Evolutionary conservation across 2,113 vertebrate species (phyloP), one percentile per base, ranked within the genome.

Genomic region (Emberiza fucata): DNA sequence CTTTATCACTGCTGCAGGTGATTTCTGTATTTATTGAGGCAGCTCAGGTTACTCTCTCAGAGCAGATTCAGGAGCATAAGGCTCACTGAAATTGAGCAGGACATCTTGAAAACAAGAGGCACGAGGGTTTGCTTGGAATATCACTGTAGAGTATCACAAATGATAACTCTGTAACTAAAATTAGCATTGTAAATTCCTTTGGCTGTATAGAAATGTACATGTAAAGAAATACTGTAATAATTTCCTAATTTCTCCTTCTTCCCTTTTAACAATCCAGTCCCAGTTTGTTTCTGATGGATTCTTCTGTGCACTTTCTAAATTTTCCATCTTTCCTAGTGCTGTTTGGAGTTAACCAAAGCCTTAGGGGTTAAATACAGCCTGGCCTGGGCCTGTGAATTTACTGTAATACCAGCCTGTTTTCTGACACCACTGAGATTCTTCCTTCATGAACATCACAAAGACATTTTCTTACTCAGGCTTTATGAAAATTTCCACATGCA

Each of bases 101-200:
- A 33, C 23, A 8, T 47, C 27, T 28, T 75, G 56, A 31, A 86
- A 84, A 29, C 4, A 42, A 50, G 47, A 81, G 39, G 18, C 4
- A 12, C 0, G 9, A 24, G 4, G 14, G 9, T 0, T 8, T 39
- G 72, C 23, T 51, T 11, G 1, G 29, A 91, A 53, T 73, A 51
- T 8, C 27, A 1, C 13, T 12, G 17, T 25, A n/a, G 29, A n/a
- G 73, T 47, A 47, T 56, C 37, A 15, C 23, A n/a, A 73, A 47
- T 18, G 24, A 0, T 20, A 77, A 28, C 25, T 79, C 56, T 8
- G 1, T 37, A 42, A 31, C 33, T 47, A 29, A 79, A 75, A 44
- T 50, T 12, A 59, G 25, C 45, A 51, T 29, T 75, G 25, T 37
- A 10, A 4, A 48, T 64, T 35, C 15, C 48, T 66, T 59, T 66